phyloP scores from a whole-genome alignment of 2,113 vertebrate species.

The Ptilonorhynchus violaceus region DNA sequence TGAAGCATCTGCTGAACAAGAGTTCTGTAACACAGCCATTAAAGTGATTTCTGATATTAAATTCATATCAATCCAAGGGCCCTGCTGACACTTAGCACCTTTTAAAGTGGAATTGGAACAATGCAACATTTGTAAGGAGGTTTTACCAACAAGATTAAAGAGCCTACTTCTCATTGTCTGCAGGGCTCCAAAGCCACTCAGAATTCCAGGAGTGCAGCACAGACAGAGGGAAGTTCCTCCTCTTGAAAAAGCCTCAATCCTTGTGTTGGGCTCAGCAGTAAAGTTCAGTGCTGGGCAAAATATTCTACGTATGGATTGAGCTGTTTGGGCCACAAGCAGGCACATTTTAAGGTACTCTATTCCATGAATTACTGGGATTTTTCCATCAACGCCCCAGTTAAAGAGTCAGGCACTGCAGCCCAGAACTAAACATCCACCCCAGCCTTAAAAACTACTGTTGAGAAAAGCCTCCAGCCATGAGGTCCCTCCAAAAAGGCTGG shows the following conservation, averaged over 20 bases:
- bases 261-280: background rate
- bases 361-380: background rate
- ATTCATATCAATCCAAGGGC: background rate
- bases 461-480: background rate
- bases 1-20: background rate
- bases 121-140: background rate
- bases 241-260: background rate
- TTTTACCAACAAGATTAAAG: background rate
- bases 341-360: too few relatives aligned
- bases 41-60: slow-evolving; percentile 19
- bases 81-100: background rate
- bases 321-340: background rate
- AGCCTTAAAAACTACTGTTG: background rate
- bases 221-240: background rate
- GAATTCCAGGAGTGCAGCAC: background rate
- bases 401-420: background rate
- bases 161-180: background rate
- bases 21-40: background rate
- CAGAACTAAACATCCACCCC: background rate
- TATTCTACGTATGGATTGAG: background rate
- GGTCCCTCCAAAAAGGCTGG: rapidly evolving
- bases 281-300: background rate
- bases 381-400: background rate
- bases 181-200: background rate
- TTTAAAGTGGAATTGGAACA: background rate